Evolutionary conservation across 2,888 invertebrate species (phyloP), one percentile per base, ranked within the genome.

Genomic region (Neoitamus cyanurus): DNA sequence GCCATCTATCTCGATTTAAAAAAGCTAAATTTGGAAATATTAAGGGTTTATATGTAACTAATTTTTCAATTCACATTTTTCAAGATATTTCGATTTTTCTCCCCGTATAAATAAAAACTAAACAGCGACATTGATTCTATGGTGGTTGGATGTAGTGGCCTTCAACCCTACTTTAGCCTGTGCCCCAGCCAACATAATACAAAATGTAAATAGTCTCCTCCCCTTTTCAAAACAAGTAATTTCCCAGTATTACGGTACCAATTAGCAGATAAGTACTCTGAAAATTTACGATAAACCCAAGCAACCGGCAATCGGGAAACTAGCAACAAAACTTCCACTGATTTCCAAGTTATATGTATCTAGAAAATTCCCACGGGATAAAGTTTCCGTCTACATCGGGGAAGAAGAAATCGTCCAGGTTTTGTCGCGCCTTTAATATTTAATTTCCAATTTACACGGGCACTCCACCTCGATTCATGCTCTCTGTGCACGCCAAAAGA

Each of bases 361-460:
- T n/a, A 42, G n/a, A 36, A 42, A 42, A 42, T 42, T 42, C 42
- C 42, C 42, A 42, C n/a, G 42, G n/a, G 42, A 42, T 42, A 4
- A 42, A 42, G 15, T 42, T 42, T 42, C 42, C 15, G 42, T 3
- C 42, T 42, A n/a, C 42, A 42, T 42, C 42, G 0, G 42, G 58
- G 11, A 58, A 9, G 58, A 48, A 48, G 48, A 48, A 48, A 48
- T 48, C 15, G 20, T 58, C 58, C 25, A 6, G 58, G 58, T 25
- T 42, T 58, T 58, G 58, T 58, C 25, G 58, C 37, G 5, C 28
- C 25, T 75, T 75, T 46, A 75, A 75, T 75, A 75, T 75, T 75
- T 75, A 75, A 42, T 75, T 75, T 75, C 36, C 75, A 75, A 75
- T 75, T 75, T 75, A 42, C 75, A 75, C 28, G 37, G 37, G 37